phyloP scores from a whole-genome alignment of 23 tunicate species.

The Halocynthia aurantium region DNA sequence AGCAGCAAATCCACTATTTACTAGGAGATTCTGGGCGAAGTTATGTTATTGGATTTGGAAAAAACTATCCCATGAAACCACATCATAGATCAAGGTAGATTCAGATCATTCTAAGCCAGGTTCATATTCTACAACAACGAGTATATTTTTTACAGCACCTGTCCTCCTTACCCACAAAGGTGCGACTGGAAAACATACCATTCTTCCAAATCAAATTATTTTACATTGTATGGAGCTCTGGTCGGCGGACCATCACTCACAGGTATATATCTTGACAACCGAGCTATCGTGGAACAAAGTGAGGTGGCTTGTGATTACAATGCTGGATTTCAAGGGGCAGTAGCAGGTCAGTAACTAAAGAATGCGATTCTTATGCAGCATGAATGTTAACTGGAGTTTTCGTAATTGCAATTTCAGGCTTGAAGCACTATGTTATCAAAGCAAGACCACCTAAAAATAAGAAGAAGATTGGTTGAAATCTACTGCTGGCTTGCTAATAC shows the following conservation, averaged over 20 bases:
- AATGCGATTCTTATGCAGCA: too few species aligned
- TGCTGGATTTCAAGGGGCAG: slow-evolving; percentile 81
- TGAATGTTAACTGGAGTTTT: too few species aligned
- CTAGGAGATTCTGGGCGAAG: slow-evolving; percentile 89
- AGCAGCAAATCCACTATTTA: slow-evolving; percentile 65
- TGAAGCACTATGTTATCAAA: too few species aligned
- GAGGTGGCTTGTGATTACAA: slow-evolving; percentile 84
- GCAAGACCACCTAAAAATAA: too few species aligned
- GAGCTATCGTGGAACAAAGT: slow-evolving; percentile 35
- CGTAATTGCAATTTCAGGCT: too few species aligned
- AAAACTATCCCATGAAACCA: slow-evolving; percentile 76
- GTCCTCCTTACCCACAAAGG: slow-evolving; percentile 56
- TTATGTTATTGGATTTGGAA: slow-evolving; percentile 95
- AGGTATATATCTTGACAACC: slow-evolving; percentile 38
- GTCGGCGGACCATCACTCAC: slow-evolving; percentile 60
- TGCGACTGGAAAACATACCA: slow-evolving; percentile 41
- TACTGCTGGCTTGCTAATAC: too few species aligned
- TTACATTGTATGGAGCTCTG: slow-evolving; percentile 62
- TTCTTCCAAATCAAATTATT: slow-evolving; percentile 31
- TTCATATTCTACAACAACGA: too few species aligned
- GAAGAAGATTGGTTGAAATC: too few species aligned
- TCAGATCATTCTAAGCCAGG: too few species aligned
- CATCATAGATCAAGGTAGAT: slow-evolving; percentile 82
- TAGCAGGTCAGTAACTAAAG: slow-evolving; percentile 49
- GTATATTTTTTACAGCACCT: slow-evolving; percentile 36